Evolutionary conservation across 2,797 vertebrate species (phyloP), one percentile per base, ranked within the genome.

Genomic region (Rachycentron canadum): DNA sequence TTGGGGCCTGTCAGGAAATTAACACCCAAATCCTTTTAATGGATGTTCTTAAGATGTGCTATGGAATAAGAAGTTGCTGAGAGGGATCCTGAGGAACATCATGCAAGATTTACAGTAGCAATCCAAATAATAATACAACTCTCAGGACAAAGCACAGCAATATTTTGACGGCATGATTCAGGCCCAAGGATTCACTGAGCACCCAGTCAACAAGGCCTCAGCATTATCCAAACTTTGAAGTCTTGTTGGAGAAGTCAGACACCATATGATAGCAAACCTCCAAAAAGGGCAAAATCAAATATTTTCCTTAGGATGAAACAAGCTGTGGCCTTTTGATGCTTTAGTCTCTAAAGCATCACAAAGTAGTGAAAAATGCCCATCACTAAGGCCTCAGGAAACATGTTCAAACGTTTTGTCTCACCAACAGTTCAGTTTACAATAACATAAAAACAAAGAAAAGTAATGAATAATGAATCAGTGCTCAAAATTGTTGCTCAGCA

Each of bases 1-100:
- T 75, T 73, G 62, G 69, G 66, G 63, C 63, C 72, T 28, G 67
- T 76, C 45, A 45, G 68, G 62, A 88, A 74, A 84, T 81, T 57
- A 87, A 83, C 79, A 76, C 63, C 68, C 34, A 64, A 49, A 69
- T 52, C 61, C 60, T 82, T 81, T 67, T 62, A 74, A 74, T 73
- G 63, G 69, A 58, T 59, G 78, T 77, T 74, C 74, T 32, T 63
- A 64, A 55, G 40, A 86, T 80, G 66, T 63, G 30, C 45, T 45
- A 49, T 78, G 64, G 83, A 80, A 72, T 71, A 64, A 64, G 9
- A 41, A 40, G 61, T 32, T 28, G 56, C 23, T 64, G 10, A 61
- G 74, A 70, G 62, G 43, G 52, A 82, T 57, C 66, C 25, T 77
- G 65, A 65, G 67, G 76, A 80, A 71, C 25, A 50, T 49, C 47